Evolutionary conservation across 2,797 vertebrate genomes (phyloP).

Genomic region (Gouania willdenowi): DNA sequence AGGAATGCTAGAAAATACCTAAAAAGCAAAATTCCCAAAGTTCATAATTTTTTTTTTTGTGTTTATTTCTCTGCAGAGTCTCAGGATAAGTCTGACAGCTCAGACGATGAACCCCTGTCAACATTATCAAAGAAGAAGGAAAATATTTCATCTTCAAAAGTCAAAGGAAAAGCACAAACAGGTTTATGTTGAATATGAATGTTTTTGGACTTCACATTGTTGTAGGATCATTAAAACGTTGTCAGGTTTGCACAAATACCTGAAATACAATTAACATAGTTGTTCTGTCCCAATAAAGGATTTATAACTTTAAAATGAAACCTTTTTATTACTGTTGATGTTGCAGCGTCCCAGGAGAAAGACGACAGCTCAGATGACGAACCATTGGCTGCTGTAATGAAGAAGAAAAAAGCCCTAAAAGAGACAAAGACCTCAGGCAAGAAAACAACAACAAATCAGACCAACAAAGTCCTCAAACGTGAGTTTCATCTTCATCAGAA

Average conservation of each 20-base stretch:
- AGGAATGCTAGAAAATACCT: too few species aligned
- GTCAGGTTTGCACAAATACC: too few species aligned
- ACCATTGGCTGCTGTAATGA: conserved; percentile 13
- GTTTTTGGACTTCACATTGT: too few species aligned
- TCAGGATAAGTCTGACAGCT: conserved; percentile 18
- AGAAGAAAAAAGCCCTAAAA: conserved; percentile 3
- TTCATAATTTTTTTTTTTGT: too few species aligned
- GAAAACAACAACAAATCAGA: conserved; percentile 1
- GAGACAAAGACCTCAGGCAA: conserved; percentile 5
- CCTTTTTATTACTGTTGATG: neutral
- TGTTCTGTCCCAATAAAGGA: neutral
- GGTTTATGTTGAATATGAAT: conserved; percentile 12
- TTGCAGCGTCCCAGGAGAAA: conserved; percentile 19
- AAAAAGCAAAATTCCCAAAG: too few species aligned
- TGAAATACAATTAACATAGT: too few species aligned
- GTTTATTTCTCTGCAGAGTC: conserved; percentile 1
- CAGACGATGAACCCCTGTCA: conserved; percentile 33
- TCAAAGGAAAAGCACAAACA: conserved; percentile 26
- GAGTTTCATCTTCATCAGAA: too few species aligned
- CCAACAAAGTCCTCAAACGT: conserved; percentile 10
- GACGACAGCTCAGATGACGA: conserved; percentile 45
- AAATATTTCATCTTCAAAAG: too few species aligned
- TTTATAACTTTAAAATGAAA: neutral
- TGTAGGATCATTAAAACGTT: conserved; percentile 8
- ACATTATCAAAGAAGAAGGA: conserved; percentile 23